phyloP scores from a whole-genome alignment of 2,888 invertebrate genomes.

The Plebejus anna region DNA sequence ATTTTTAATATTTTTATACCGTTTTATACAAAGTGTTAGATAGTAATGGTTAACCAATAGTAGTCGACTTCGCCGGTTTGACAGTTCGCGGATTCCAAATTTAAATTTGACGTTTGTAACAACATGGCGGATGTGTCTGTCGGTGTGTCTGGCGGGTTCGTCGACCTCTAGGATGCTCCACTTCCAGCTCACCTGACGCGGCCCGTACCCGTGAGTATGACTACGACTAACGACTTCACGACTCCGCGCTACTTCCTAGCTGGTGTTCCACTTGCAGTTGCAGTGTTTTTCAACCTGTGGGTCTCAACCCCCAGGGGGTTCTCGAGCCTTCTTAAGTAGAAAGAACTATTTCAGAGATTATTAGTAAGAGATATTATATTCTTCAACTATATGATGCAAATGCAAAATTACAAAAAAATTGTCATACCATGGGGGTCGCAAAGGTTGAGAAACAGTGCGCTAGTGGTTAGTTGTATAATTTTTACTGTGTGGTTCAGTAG shows the following conservation, averaged over 20 bases:
- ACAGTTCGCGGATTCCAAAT: slow-evolving; percentile 59
- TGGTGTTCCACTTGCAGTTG: neutral
- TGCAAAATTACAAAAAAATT: too few relatives aligned
- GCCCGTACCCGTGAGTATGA: slow-evolving; percentile 70
- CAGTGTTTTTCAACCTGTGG: too few relatives aligned
- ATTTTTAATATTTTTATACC: slow-evolving; percentile 80
- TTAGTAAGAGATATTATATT: too few relatives aligned
- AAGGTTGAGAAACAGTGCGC: neutral
- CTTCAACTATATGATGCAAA: too few relatives aligned
- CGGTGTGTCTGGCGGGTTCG: slow-evolving; percentile 61
- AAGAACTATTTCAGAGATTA: too few relatives aligned
- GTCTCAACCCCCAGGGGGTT: too few relatives aligned
- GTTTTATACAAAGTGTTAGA: slow-evolving; percentile 79
- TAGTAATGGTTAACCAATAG: slow-evolving; percentile 58
- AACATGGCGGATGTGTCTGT: slow-evolving; percentile 73
- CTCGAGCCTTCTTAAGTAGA: too few relatives aligned
- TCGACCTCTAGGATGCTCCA: slow-evolving; percentile 74
- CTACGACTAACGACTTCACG: neutral
- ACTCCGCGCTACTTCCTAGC: neutral
- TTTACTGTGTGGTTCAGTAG: slow-evolving; percentile 74
- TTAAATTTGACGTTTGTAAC: slow-evolving; percentile 60
- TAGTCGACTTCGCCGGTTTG: slow-evolving; percentile 51
- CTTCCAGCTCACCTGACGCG: slow-evolving; percentile 73
- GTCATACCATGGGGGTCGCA: too few relatives aligned
- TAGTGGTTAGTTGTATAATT: slow-evolving; percentile 52